Conservation (phyloP, 2,113 vertebrate genomes). For the Dasyurus viverrinus region DNA sequence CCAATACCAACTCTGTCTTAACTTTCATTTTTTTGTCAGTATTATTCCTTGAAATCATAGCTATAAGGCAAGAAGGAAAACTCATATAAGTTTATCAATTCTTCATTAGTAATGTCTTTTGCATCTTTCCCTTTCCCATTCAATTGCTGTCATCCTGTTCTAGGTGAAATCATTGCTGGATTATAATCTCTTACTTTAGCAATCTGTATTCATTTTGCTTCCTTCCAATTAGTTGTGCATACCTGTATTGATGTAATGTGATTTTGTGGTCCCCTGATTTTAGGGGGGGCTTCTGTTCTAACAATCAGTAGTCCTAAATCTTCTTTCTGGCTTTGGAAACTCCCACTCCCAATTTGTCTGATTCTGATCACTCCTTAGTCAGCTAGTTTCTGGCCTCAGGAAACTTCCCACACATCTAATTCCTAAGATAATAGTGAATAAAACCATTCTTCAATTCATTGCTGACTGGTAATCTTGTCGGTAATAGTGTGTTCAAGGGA, state of each 20-base stretch:
- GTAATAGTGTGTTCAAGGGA: no score
- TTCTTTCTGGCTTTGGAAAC: no score
- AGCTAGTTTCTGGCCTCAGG: no score
- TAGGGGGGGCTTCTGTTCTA: no score
- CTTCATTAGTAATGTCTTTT: neutral
- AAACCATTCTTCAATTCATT: no score
- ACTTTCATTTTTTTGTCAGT: neutral
- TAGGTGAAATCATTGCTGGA: neutral
- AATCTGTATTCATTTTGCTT: neutral
- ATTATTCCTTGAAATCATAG: neutral
- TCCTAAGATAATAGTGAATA: no score
- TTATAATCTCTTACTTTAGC: neutral
- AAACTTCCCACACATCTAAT: no score
- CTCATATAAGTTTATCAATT: neutral
- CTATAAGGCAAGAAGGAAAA: neutral
- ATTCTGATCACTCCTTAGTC: no score
- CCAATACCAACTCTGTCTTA: neutral
- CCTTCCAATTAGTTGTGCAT: neutral
- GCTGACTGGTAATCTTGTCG: no score
- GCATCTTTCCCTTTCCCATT: neutral
- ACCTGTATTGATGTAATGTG: neutral
- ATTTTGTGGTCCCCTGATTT: no score
- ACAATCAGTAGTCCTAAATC: no score
- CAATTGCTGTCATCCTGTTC: neutral
- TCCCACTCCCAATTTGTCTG: no score